Conservation (phyloP, 2,797 vertebrate genomes). For the Heliangelus exortis region DNA sequence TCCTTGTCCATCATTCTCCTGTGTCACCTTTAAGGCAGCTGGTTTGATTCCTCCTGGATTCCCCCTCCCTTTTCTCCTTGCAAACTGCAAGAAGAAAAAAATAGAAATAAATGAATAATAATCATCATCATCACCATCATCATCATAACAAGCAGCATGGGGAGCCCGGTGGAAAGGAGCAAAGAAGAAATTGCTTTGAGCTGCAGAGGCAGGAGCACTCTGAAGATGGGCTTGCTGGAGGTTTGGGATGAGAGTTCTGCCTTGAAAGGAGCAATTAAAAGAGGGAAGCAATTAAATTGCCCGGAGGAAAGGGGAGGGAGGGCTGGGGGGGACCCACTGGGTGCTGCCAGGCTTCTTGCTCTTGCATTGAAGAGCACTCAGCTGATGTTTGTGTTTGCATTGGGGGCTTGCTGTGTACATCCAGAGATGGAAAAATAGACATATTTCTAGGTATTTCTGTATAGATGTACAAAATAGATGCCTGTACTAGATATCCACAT, state of each 20-base stretch:
- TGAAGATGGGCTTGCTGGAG: background rate
- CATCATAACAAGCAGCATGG: background rate
- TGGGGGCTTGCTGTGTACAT: background rate
- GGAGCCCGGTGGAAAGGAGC: background rate
- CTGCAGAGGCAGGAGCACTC: background rate
- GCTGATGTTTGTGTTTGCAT: accelerated
- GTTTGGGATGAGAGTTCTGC: background rate
- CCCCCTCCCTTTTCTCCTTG: background rate
- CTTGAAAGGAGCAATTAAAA: constrained; percentile 30
- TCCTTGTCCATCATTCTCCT: background rate
- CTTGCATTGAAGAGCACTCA: accelerated
- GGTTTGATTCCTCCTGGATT: background rate
- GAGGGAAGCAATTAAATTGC: background rate
- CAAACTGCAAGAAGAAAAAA: background rate
- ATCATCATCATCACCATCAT: background rate
- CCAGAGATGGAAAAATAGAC: too few species aligned
- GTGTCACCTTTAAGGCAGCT: background rate
- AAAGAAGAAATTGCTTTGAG: constrained; percentile 27
- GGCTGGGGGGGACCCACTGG: background rate
- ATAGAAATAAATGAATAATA: background rate
- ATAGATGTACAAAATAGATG: too few species aligned
- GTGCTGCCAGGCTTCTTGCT: background rate
- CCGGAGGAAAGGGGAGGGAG: background rate
- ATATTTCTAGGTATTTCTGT: too few species aligned
- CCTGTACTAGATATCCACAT: too few species aligned